Conservation (phyloP, 2,888 invertebrate genomes). For the Dromius quadrimaculatus region DNA sequence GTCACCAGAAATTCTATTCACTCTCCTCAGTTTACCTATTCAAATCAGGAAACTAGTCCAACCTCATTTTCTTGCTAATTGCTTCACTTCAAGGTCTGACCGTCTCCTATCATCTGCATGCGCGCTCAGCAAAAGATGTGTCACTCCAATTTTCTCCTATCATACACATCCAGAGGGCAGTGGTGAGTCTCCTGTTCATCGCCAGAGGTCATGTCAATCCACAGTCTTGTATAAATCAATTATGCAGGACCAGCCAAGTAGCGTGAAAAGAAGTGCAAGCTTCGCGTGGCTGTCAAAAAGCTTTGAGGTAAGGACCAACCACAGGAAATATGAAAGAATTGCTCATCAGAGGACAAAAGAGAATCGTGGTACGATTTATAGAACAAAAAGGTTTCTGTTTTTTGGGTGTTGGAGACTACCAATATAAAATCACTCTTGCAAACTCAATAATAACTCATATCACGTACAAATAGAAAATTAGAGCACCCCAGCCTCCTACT, state of each 20-base stretch:
- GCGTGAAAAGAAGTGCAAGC: conserved; percentile 1
- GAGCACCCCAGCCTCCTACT: neutral
- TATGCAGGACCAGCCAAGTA: conserved; percentile 31
- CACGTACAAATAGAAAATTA: neutral
- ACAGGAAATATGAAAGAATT: neutral
- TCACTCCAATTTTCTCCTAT: neutral
- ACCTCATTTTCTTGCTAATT: neutral
- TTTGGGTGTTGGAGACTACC: no score
- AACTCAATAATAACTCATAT: neutral
- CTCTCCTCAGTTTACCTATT: no score
- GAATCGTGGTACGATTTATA: no score
- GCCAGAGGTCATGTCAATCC: conserved; percentile 44
- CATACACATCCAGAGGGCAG: neutral
- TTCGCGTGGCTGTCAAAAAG: conserved; percentile 6
- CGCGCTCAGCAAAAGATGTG: neutral
- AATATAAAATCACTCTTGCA: neutral
- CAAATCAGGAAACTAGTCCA: no score
- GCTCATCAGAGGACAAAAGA: no score
- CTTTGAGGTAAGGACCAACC: neutral
- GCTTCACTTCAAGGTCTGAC: neutral
- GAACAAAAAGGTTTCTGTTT: no score
- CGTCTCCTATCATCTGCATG: neutral
- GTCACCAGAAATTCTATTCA: no score
- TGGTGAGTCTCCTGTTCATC: conserved; percentile 8
- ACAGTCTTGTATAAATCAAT: conserved; percentile 50